These are phyloP conservation scores for Hippocampus barbouri DNA, from an alignment of 2,113 vertebrate species.

Conservation along the genomic window DNA sequence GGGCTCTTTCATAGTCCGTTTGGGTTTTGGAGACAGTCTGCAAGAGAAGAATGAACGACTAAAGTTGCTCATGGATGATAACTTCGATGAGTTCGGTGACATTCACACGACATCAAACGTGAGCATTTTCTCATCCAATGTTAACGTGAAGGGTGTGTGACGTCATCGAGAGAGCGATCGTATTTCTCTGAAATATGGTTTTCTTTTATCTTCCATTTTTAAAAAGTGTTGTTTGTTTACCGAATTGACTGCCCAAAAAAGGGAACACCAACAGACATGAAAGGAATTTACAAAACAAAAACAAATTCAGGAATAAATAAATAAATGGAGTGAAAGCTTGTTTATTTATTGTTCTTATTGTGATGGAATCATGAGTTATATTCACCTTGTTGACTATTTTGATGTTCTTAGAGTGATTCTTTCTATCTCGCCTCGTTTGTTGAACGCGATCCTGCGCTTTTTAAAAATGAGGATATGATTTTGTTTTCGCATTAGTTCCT, in stretches of 20 bases:
- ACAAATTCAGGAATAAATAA: too few species aligned
- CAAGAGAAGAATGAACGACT: neutral
- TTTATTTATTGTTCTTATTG: neutral
- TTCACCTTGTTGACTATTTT: neutral
- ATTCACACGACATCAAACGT: neutral
- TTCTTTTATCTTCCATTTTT: too few species aligned
- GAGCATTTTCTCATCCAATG: too few species aligned
- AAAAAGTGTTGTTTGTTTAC: too few species aligned
- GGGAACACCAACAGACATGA: neutral
- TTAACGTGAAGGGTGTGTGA: too few species aligned
- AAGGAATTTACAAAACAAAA: neutral
- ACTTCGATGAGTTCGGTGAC: neutral
- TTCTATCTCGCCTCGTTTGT: neutral
- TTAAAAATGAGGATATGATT: neutral
- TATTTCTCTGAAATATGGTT: too few species aligned
- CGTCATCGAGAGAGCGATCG: too few species aligned
- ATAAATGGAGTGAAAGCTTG: too few species aligned
- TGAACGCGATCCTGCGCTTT: conserved; percentile 26
- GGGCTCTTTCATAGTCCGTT: conserved; percentile 69
- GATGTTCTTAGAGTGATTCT: neutral
- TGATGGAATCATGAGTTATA: neutral
- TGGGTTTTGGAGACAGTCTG: conserved; percentile 76
- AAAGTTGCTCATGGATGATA: neutral
- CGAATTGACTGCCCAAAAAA: neutral
- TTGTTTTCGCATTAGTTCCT: conserved; percentile 48